Base-by-base conservation (phyloP, 2,797 vertebrate genomes). In the Crocodylus rhombifer region DNA sequence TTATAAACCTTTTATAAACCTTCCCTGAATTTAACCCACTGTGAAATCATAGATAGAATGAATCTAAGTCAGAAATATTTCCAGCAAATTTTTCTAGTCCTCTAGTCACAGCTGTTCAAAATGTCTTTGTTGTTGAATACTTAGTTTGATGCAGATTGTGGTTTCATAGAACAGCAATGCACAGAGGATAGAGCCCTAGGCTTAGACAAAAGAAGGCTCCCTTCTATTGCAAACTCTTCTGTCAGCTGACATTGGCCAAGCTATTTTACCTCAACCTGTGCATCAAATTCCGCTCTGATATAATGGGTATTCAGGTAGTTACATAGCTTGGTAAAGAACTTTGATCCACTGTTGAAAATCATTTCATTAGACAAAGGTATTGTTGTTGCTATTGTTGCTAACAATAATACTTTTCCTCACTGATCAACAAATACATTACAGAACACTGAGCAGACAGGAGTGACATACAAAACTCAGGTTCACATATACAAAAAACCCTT, bases 51-150 rank as follows among this genome's bases (percentile, higher is more conserved):
- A 58, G 9, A 77, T 58, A 77, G 20, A 56, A 21, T 58, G 51
- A 81, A 78, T 75, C 63, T 58, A 42, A 42, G 28, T 82, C n/a
- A 94, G 75, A 77, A 74, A 55, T 6, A 80, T 87, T 93, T 55
- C 15, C 73, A 62, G 42, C 16, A 36, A 80, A 36, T 26, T 65
- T 80, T 84, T 82, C 65, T 51, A 78, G 10, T 79, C 62, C 23
- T 84, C 73, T 71, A 61, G 71, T 51, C 74, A 28, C 79, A 28
- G 23, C 42, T 64, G 5, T 76, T 86, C 63, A 84, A 79, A 86
- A 61, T 33, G 42, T 80, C 30, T 65, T 91, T 77, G 23, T 62
- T 63, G 18, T 86, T 88, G 67, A 86, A 77, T 88, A 80, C 14
- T 86, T 62, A 77, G 25, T 61, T 14, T 78, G n/a, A 23, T 30